Evolutionary conservation across 1,140 invertebrate genomes (phyloP), one percentile per base, ranked within the genome.

Genomic region (Neocloeon triangulifer): DNA sequence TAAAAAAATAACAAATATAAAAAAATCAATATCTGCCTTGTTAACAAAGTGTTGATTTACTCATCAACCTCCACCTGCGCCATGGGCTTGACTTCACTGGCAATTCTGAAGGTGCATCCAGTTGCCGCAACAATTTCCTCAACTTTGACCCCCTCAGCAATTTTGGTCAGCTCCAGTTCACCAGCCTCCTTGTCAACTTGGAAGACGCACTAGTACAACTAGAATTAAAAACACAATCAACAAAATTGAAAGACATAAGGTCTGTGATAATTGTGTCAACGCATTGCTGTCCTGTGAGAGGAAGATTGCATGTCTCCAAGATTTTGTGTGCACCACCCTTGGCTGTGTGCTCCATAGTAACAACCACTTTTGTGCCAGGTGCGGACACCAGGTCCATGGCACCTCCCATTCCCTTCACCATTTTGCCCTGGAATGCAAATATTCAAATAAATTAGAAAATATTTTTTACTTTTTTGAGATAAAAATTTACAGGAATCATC

Each of bases 321-420:
- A 99, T 97, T 62, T 98, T 98, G 15, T 80, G 80, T 15, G 63
- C 66, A 9, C 91, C 91, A 50, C 78, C 71, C 52, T 92, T 92
- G 2, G 88, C 72, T 23, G 68, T 73, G 48, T 99, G 95, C 50
- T 98, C 92, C 92, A 98, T 99, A 6, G 85, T 89, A 0, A 98
- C 73, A 9, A 99, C 69, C 0, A 99, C 92, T 61, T 85, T 94
- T 1, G 88, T 94, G 13, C 63, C 62, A 3, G 73, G 69, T 2
- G 78, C 68, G 8, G 85, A 74, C 12, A 97, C 91, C 20, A 98
- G 58, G 56, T 99, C 95, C 94, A 99, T 98, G 0, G 95, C 94
- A 15, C 94, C 94, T 25, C 95, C 94, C 91, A 98, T 97, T 25
- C 92, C 92, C 60, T 97, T 98, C 1, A 98, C 88, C 53, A 97